These are phyloP conservation scores for Labeo rohita DNA, from an alignment of 2,113 vertebrate species.

Conservation along the genomic window DNA sequence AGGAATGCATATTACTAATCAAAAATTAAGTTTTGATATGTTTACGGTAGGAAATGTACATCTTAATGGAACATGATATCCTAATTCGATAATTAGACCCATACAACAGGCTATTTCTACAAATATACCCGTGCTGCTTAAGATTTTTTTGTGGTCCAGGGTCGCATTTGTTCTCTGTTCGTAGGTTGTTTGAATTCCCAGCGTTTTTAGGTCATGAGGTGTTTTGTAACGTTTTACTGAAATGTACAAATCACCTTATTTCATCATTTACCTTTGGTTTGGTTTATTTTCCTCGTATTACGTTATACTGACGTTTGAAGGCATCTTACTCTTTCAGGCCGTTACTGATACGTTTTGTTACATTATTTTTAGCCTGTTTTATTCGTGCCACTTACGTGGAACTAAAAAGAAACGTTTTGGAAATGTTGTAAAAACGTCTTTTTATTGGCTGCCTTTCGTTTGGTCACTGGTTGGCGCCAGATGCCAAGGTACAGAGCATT, in stretches of 20 bases:
- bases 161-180: background rate
- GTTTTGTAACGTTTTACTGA: too few relatives aligned
- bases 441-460: background rate
- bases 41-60: too few relatives aligned
- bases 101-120: too few relatives aligned
- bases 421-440: background rate
- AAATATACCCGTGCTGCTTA: too few relatives aligned
- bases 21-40: too few relatives aligned
- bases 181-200: background rate
- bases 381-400: too few relatives aligned
- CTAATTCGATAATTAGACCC: too few relatives aligned
- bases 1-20: too few relatives aligned
- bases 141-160: too few relatives aligned
- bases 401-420: background rate
- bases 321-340: background rate
- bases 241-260: background rate
- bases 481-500: constrained; percentile 67
- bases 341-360: background rate
- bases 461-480: constrained; percentile 81
- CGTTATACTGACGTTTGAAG: background rate
- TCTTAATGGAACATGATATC: too few relatives aligned
- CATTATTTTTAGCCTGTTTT: background rate
- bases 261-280: too few relatives aligned
- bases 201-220: background rate
- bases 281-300: background rate